A percentile compares a stretch with the other conserved stretches of the same genome.
Conservation (phyloP, 2,888 invertebrate genomes). For the Ophonus ardosiacus region DNA sequence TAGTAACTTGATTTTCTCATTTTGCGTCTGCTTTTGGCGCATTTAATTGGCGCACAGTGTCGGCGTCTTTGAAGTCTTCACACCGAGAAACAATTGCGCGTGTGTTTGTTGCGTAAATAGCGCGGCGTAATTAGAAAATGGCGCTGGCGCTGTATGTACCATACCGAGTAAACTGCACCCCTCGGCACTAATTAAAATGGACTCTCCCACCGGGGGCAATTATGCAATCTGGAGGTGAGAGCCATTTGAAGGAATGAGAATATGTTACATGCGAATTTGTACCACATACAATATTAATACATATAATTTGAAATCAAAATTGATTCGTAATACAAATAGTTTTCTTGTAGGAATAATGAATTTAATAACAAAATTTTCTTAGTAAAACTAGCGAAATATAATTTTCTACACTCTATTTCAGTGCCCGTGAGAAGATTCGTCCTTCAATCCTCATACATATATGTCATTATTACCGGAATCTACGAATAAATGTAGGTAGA, state of each 20-base stretch:
- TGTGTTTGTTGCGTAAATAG: conserved; percentile 68
- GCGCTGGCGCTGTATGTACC: conserved; percentile 51
- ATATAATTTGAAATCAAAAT: too few species aligned
- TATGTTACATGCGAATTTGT: not conserved
- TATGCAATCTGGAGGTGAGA: conserved; percentile 52
- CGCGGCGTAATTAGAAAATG: conserved; percentile 70
- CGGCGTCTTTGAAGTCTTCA: conserved; percentile 60
- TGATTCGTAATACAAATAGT: too few species aligned
- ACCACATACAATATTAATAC: not conserved
- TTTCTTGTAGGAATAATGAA: too few species aligned
- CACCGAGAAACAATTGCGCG: conserved; percentile 63
- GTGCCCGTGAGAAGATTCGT: too few species aligned
- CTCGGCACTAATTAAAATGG: conserved; percentile 69
- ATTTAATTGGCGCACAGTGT: conserved; percentile 55
- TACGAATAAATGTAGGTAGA: too few species aligned
- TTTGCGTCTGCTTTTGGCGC: conserved; percentile 28
- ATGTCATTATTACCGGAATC: too few species aligned
- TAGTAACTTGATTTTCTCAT: conserved; percentile 35
- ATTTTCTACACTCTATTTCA: too few species aligned
- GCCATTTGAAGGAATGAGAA: not conserved
- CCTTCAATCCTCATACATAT: too few species aligned
- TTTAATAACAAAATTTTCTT: too few species aligned
- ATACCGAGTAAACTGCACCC: conserved; percentile 60
- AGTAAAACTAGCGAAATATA: too few species aligned
- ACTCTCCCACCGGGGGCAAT: conserved; percentile 55